phyloP scores from a whole-genome alignment of 2,797 vertebrate species.

The Garrulus glandarius region DNA sequence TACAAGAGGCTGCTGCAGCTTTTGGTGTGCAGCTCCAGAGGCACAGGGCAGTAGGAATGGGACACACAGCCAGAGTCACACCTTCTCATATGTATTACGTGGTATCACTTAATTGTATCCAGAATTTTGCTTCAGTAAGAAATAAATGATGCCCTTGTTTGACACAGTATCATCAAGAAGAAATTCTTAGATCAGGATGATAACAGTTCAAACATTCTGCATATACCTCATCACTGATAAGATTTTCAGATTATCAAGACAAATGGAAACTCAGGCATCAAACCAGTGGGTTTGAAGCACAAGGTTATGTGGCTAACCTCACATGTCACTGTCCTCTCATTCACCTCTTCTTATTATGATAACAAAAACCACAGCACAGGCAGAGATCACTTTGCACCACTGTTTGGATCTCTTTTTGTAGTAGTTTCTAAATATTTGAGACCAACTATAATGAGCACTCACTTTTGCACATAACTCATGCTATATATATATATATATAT shows the following conservation, averaged over 20 bases:
- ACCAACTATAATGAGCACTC: not conserved
- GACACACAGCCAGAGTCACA: not conserved
- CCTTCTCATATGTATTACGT: not conserved
- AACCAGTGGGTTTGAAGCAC: not conserved
- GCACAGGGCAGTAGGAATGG: not conserved
- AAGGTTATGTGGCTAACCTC: slow-evolving; percentile 35
- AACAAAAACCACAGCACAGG: not conserved
- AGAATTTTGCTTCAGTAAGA: not conserved
- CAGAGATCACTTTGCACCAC: not conserved
- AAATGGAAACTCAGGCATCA: not conserved
- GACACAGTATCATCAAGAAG: not conserved
- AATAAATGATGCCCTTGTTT: not conserved
- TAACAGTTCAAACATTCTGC: not conserved
- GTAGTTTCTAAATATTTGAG: not conserved
- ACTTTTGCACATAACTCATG: not conserved
- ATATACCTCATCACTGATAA: not conserved
- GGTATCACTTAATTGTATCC: not conserved
- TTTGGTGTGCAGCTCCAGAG: not conserved
- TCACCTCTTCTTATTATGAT: not conserved
- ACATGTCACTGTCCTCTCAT: not conserved
- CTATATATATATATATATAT: not conserved
- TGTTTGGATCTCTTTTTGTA: not conserved
- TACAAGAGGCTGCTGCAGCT: not conserved
- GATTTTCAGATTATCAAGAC: not conserved
- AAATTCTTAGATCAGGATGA: not conserved